Evolutionary conservation across 2,888 invertebrate species (phyloP).

Genomic region (Synanthedon formicaeformis): DNA sequence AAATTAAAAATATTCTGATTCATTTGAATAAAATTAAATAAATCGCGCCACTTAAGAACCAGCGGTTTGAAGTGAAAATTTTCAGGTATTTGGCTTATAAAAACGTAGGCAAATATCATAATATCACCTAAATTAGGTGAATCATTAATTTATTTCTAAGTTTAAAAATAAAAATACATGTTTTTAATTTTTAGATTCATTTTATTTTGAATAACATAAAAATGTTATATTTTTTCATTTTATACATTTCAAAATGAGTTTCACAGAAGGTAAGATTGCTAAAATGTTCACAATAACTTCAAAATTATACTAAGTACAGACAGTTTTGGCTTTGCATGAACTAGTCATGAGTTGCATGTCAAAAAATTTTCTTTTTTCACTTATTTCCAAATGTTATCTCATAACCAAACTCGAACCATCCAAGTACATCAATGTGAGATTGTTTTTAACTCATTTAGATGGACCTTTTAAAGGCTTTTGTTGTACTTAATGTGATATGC

Average conservation of each 20-base stretch:
- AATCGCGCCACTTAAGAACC: no score
- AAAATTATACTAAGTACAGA: conserved; percentile 56
- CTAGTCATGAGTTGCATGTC: conserved; percentile 44
- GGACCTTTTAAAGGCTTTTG: conserved; percentile 49
- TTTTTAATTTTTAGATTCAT: conserved; percentile 43
- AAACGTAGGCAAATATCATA: no score
- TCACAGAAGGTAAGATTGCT: conserved; percentile 55
- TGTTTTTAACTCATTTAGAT: conserved; percentile 43
- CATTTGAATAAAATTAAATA: no score
- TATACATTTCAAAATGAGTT: conserved; percentile 64
- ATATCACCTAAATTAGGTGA: no score
- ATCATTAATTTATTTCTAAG: no score
- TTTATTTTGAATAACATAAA: conserved; percentile 73
- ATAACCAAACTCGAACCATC: conserved; percentile 16
- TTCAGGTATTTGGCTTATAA: no score
- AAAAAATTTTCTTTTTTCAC: conserved; percentile 55
- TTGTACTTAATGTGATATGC: conserved; percentile 55
- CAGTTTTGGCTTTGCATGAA: conserved; percentile 47
- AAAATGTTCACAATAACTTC: conserved; percentile 54
- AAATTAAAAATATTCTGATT: no score
- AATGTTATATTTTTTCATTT: conserved; percentile 69
- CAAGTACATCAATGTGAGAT: conserved; percentile 52
- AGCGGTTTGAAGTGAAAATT: no score
- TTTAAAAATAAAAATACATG: not conserved
- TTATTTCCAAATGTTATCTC: conserved; percentile 68